A percentile compares a stretch with the other conserved stretches of the same genome.
phyloP scores from a whole-genome alignment of 2,113 vertebrate species.

The Hipposideros armiger region DNA sequence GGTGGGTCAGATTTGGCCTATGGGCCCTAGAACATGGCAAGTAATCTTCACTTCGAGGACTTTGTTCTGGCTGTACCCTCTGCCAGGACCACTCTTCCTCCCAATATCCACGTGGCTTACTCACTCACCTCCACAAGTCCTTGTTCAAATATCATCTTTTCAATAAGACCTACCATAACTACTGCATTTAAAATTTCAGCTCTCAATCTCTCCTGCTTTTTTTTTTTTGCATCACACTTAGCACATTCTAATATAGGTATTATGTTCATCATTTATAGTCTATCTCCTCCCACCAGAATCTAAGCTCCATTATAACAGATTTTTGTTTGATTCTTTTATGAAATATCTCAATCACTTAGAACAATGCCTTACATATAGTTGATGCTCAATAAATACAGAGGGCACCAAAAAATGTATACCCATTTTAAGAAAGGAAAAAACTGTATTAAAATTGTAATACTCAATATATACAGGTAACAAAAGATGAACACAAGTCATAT shows the following conservation, averaged over 20 bases:
- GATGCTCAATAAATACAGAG: neutral
- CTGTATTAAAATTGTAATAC: too few species aligned
- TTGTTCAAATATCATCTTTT: neutral
- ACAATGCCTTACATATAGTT: neutral
- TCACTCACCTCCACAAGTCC: neutral
- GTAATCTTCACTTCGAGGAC: neutral
- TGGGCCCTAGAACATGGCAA: neutral
- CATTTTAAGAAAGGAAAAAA: too few species aligned
- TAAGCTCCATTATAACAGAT: neutral
- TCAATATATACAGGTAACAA: too few species aligned
- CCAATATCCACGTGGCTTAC: neutral
- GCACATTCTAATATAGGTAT: neutral
- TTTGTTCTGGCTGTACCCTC: neutral
- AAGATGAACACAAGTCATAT: too few species aligned
- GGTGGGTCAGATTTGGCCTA: too few species aligned
- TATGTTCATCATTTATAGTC: neutral
- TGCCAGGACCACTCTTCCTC: neutral
- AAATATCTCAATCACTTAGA: conserved; percentile 17
- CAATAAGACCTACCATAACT: neutral
- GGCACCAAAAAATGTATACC: too few species aligned
- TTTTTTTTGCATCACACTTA: neutral
- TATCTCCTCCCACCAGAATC: neutral
- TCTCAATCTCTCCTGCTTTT: neutral
- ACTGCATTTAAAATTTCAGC: neutral
- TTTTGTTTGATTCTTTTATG: conserved; percentile 29